These are phyloP conservation scores for Cacatua alba DNA, from an alignment of 2,113 vertebrate genomes.

Conservation along the genomic window DNA sequence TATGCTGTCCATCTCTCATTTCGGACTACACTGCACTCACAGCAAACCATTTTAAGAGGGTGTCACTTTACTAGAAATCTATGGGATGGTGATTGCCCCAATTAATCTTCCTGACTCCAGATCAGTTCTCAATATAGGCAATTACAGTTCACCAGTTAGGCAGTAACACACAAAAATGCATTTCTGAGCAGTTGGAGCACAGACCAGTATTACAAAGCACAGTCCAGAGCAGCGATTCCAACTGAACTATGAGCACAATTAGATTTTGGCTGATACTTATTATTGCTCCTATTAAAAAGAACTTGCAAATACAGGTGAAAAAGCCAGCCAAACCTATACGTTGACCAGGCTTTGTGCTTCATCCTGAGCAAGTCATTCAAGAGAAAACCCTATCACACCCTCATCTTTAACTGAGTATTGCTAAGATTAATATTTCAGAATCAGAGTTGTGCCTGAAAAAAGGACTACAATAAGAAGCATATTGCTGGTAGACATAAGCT, in stretches of 20 bases:
- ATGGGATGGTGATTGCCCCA: slow-evolving; percentile 60
- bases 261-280: slow-evolving; percentile 45
- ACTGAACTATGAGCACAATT: slow-evolving; percentile 15
- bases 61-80: slow-evolving; percentile 31
- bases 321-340: not conserved
- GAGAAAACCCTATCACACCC: not conserved
- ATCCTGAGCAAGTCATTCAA: not conserved
- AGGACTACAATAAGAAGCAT: not conserved
- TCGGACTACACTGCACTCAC: not conserved
- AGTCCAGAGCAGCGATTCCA: not conserved
- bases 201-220: not conserved
- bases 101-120: slow-evolving; percentile 44
- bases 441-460: not conserved
- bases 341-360: not conserved
- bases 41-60: slow-evolving; percentile 27
- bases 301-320: slow-evolving; percentile 51
- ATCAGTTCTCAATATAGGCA: slow-evolving; percentile 42
- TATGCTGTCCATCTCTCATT: not conserved
- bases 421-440: not conserved
- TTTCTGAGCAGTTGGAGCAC: slow-evolving; percentile 19
- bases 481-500: slow-evolving; percentile 15
- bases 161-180: slow-evolving; percentile 31
- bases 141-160: slow-evolving; percentile 50
- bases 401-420: not conserved
- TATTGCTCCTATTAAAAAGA: slow-evolving; percentile 26